Evolutionary conservation across 2,888 invertebrate genomes (phyloP), one percentile per base, ranked within the genome.

Genomic region (Rhaphigaster nebulosa): DNA sequence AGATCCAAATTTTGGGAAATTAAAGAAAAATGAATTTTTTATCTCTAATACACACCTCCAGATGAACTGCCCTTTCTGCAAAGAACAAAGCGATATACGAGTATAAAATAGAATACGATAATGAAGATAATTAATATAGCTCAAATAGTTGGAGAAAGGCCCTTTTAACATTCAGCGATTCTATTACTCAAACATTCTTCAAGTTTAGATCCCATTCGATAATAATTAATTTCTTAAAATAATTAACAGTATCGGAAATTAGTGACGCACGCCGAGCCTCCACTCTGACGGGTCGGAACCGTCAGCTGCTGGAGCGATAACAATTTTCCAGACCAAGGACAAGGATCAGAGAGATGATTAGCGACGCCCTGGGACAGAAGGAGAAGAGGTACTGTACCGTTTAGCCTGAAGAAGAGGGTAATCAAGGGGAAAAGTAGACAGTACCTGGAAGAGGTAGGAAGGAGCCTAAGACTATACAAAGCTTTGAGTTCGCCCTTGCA

Each of bases 321-420:
- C 70, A 76, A 76, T 76, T 76, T 76, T 76, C 70, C 70, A 38
- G 70, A 38, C 65, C 29, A 65, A 29, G 29, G 29, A 65, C 70
- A 38, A 76, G 70, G 70, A 76, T 76, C 70, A 76, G 70, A 76
- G 70, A 38, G 70, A 76, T 76, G 70, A 76, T 76, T 76, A 76
- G 70, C 29, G 65, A 65, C 56, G 56, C 56, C 56, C 26, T 56
- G 56, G 29, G 15, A 29, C 38, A 38, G 38, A 76, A 76, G 70
- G 34, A 76, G 70, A 0, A 76, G 70, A 76, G 34, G 70, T 38
- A 38, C 6, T 20, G 34, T 76, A 76, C 20, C 70, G 70, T n/a
- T 60, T 23, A 60, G 8, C 13, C 70, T 76, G 34, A 38, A 76
- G 70, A 38, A 76, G 70, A 20, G 38, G 70, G 70, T 76, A 76